Evolutionary conservation across 2,797 vertebrate species (phyloP).

Genomic region (Thripadectes ignobilis): DNA sequence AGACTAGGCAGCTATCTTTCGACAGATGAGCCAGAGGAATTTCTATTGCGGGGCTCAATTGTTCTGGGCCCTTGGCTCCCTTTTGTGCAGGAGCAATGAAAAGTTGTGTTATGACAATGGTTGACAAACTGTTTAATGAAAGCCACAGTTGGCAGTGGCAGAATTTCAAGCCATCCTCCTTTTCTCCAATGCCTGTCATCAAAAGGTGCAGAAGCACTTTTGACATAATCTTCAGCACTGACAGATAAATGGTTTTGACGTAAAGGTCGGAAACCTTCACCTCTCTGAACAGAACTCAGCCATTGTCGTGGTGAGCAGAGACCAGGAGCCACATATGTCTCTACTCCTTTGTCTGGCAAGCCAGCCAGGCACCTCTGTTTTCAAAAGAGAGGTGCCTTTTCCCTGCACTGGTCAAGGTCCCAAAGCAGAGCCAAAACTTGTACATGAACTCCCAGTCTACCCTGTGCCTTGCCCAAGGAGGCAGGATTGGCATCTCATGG

Average conservation of each 20-base stretch:
- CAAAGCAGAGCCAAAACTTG: background rate
- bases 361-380: background rate
- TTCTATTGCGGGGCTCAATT: conserved; percentile 78
- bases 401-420: background rate
- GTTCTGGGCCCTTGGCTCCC: conserved; percentile 76
- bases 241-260: conserved; percentile 71
- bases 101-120: conserved; percentile 78
- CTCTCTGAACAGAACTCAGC: conserved; percentile 20
- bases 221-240: conserved; percentile 65
- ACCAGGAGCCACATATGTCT: background rate
- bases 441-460: accelerated
- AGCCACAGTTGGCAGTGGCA: conserved; percentile 67
- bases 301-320: background rate
- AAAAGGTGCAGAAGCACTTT: conserved; percentile 69
- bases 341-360: background rate
- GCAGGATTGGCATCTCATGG: background rate
- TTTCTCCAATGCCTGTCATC: conserved; percentile 46
- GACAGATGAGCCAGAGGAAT: conserved; percentile 83
- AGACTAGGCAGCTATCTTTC: conserved; percentile 80
- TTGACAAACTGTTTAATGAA: conserved; percentile 78
- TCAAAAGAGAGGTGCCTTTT: background rate
- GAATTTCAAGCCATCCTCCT: conserved; percentile 60
- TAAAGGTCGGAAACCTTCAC: conserved; percentile 53
- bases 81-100: conserved; percentile 76
- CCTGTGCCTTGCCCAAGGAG: background rate